Conservation (phyloP, 1,140 invertebrate species). For the Camponotus floridanus region DNA sequence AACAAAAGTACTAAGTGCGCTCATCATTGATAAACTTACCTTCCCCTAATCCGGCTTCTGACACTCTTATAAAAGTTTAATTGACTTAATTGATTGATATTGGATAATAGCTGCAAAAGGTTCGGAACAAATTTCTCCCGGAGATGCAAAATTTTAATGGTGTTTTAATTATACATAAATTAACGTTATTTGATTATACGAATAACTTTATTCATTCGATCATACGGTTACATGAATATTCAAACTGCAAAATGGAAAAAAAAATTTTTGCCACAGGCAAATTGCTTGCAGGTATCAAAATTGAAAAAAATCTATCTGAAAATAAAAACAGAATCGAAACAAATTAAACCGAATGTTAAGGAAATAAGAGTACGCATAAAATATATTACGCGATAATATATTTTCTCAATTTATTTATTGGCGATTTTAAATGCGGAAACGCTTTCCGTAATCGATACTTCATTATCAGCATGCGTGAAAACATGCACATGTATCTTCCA, state of each 20-base stretch:
- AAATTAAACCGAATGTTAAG: neutral
- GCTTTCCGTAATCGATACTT: slow-evolving; percentile 2
- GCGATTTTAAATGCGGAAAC: neutral
- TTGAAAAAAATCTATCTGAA: neutral
- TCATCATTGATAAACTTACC: slow-evolving; percentile 32
- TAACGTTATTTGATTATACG: slow-evolving; percentile 26
- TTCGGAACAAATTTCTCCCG: neutral
- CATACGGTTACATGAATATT: slow-evolving; percentile 42
- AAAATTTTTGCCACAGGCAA: neutral
- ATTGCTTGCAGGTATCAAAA: neutral
- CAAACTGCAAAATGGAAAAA: neutral
- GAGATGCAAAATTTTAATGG: slow-evolving; percentile 8
- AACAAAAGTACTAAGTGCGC: slow-evolving; percentile 31
- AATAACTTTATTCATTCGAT: slow-evolving; percentile 12
- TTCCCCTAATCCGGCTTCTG: slow-evolving; percentile 14
- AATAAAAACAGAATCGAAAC: neutral
- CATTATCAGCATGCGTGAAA: neutral
- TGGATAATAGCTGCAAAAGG: neutral
- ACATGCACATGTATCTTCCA: neutral
- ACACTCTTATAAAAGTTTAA: slow-evolving; percentile 51
- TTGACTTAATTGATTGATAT: slow-evolving; percentile 53
- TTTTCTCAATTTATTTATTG: slow-evolving; percentile 28
- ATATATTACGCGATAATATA: neutral
- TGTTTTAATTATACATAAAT: slow-evolving; percentile 45
- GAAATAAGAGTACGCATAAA: neutral